phyloP scores from a whole-genome alignment of 2,888 invertebrate genomes.

The Diaphora mendica region DNA sequence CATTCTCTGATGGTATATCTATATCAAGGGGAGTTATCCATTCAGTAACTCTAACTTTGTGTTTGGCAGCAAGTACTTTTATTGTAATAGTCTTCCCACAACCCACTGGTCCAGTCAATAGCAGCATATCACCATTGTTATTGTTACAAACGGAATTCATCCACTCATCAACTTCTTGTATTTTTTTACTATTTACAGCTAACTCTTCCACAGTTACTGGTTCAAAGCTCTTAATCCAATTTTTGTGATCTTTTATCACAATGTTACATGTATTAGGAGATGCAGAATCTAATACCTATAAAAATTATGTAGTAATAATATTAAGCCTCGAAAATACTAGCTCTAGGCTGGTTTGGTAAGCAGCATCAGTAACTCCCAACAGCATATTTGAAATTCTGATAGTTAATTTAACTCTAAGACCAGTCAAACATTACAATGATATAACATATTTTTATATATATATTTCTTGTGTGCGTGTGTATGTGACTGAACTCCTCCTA shows the following conservation, averaged over 20 bases:
- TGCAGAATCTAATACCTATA: conserved; percentile 26
- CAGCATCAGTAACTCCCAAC: neutral
- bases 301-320: neutral
- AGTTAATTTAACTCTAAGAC: neutral
- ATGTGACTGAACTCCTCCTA: too few relatives aligned
- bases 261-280: conserved; percentile 43
- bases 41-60: conserved; percentile 88
- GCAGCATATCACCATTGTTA: conserved; percentile 84
- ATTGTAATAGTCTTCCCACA: conserved; percentile 93
- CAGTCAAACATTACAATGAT: neutral
- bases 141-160: conserved; percentile 72
- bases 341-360: neutral
- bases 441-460: neutral
- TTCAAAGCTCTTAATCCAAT: conserved; percentile 88
- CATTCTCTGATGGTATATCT: conserved; percentile 85
- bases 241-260: conserved; percentile 62
- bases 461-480: too few relatives aligned
- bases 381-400: neutral
- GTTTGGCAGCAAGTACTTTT: conserved; percentile 88
- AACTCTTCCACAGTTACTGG: conserved; percentile 88
- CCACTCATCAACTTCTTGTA: conserved; percentile 91
- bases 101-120: conserved; percentile 94
- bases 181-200: conserved; percentile 91
- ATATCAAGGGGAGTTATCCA: conserved; percentile 94
- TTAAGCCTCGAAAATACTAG: neutral